Conservation (phyloP, 2,888 invertebrate genomes). For the Rhimphoctona megacephalus region DNA sequence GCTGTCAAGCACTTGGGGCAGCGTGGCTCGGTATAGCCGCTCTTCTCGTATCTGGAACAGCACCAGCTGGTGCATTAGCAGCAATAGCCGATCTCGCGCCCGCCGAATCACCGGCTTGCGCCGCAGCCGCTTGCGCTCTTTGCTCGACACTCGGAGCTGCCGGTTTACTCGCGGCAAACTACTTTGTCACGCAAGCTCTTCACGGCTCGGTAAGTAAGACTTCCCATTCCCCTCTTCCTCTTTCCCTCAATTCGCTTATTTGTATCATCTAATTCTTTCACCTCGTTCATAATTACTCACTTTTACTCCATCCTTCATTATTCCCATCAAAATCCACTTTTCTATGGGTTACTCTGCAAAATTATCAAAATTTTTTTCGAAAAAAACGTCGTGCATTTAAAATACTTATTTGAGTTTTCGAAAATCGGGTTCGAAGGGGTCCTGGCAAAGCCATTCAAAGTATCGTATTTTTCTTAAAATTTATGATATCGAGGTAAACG, state of each 20-base stretch:
- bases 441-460: too few relatives aligned
- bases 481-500: too few relatives aligned
- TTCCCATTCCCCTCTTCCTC: not conserved
- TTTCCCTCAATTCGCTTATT: not conserved
- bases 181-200: slow-evolving; percentile 87
- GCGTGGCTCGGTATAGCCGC: slow-evolving; percentile 87
- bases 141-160: slow-evolving; percentile 87
- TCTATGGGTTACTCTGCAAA: not conserved
- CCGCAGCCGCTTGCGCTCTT: slow-evolving; percentile 83
- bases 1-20: slow-evolving; percentile 87
- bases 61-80: slow-evolving; percentile 87
- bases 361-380: slow-evolving; percentile 4
- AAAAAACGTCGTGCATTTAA: not conserved
- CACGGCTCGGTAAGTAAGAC: slow-evolving; percentile 86
- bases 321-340: not conserved
- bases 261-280: slow-evolving; percentile 9
- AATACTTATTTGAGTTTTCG: not conserved
- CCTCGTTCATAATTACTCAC: slow-evolving; percentile 4
- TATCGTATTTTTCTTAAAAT: too few relatives aligned
- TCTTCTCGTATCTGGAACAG: slow-evolving; percentile 87
- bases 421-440: too few relatives aligned
- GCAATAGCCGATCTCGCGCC: slow-evolving; percentile 88
- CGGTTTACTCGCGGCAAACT: slow-evolving; percentile 86
- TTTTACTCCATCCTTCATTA: not conserved
- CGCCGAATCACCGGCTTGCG: slow-evolving; percentile 83